These are phyloP conservation scores for Graptemys geographica DNA, from an alignment of 2,797 vertebrate species.

Conservation along the genomic window DNA sequence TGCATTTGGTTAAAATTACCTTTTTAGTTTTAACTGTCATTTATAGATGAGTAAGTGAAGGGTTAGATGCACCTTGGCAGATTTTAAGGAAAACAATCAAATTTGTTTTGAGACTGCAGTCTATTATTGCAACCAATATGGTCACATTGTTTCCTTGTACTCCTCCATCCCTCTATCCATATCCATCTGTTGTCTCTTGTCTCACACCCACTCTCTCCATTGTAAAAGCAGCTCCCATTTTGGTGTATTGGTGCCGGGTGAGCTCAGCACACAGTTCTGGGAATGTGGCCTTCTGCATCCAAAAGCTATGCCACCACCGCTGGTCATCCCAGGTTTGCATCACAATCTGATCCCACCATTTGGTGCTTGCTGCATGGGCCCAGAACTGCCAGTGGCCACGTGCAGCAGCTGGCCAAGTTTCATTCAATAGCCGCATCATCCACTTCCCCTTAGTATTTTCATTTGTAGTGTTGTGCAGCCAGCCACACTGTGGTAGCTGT, in stretches of 20 bases:
- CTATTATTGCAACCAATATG: accelerated
- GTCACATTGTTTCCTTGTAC: accelerated
- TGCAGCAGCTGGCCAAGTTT: not conserved
- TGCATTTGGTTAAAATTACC: not conserved
- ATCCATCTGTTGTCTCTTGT: not conserved
- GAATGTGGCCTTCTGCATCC: accelerated
- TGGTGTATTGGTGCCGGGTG: accelerated
- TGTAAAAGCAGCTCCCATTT: not conserved
- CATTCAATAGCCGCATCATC: not conserved
- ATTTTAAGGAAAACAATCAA: conserved; percentile 1
- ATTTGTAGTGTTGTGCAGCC: not conserved
- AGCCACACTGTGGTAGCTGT: not conserved
- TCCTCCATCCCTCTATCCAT: not conserved
- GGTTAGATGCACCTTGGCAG: not conserved
- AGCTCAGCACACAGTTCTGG: not conserved
- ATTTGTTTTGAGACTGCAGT: not conserved
- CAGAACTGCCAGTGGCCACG: not conserved
- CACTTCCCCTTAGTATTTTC: not conserved
- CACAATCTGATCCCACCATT: not conserved
- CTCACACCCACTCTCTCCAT: accelerated
- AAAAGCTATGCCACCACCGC: not conserved
- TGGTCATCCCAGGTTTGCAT: not conserved
- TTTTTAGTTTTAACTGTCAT: not conserved
- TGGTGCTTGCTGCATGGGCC: not conserved
- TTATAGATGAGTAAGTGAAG: not conserved